Evolutionary conservation across 1,140 invertebrate species (phyloP), one percentile per base, ranked within the genome.

Genomic region (Pemphigus obesinymphae): DNA sequence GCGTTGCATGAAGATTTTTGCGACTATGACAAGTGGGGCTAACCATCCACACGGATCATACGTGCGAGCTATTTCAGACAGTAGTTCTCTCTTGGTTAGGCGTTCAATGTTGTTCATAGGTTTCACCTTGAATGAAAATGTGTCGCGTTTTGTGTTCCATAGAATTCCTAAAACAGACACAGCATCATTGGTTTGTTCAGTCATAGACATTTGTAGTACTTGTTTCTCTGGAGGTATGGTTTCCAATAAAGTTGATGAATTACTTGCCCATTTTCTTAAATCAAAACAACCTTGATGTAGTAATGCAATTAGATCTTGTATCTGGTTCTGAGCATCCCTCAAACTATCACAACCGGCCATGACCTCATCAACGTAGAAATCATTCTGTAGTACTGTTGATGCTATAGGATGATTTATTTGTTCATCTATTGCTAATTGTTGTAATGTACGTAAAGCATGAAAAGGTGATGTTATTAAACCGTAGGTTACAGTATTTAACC

Each of bases 401-500:
- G 29, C 78, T 11, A 63, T 10, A 43, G 53, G 58, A 61, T 63
- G 11, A 20, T 29, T 53, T 3, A 31, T 3, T 81, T 66, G 15
- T 55, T 31, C 31, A 34, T 61, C 23, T 37, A 61, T n/a, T 13
- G 58, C 78, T 0, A 81, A 20, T 7, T 53, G 50, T n/a, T 17
- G 17, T 23, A 53, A 20, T 53, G 50, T 53, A 8, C 50, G 50
- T 6, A 53, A 20, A 20, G 78, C 78, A n/a, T 55, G 37, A 63
- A 8, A 63, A 6, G 78, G 40, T 17, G 78, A 50, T 43, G 78
- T 29, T 20, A 34, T 31, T 55, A 53, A 43, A 11, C 78, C 58
- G 82, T 85, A 88, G 7, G 85, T 87, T 0, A 87, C 84, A 10
- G 84, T 86, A 20, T 83, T 76, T 20, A 87, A 82, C 58, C n/a